These are phyloP conservation scores for Mimas tiliae DNA, from an alignment of 2,888 invertebrate species.

Conservation along the genomic window DNA sequence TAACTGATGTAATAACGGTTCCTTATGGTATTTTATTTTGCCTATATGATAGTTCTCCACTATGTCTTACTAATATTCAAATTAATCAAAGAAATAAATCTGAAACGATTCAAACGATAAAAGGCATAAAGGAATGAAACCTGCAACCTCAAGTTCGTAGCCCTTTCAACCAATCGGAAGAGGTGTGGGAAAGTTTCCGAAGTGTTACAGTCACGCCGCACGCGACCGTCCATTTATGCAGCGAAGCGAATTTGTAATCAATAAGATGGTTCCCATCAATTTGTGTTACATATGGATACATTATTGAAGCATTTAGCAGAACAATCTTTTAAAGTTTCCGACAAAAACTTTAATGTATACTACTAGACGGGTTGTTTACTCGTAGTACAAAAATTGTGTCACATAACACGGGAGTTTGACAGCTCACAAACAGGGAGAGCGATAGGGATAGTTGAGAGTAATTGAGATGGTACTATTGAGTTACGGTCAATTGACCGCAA, in stretches of 20 bases:
- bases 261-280: not conserved
- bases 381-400: too few species aligned
- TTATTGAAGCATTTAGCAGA: not conserved
- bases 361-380: too few species aligned
- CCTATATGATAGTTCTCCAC: too few species aligned
- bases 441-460: too few species aligned
- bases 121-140: not conserved
- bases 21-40: too few species aligned
- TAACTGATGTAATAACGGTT: too few species aligned
- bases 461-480: too few species aligned
- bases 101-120: not conserved
- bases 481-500: too few species aligned
- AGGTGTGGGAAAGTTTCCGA: constrained; percentile 16
- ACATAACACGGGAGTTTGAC: too few species aligned
- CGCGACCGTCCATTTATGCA: constrained; percentile 2
- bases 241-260: constrained; percentile 12
- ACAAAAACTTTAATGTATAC: not conserved
- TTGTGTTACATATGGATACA: not conserved
- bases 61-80: too few species aligned
- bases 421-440: too few species aligned
- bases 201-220: constrained; percentile 17
- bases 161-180: constrained; percentile 12
- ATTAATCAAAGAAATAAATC: too few species aligned
- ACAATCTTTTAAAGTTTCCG: not conserved
- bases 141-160: not conserved